Evolutionary conservation across 2,888 invertebrate species (phyloP).

Genomic region (Lasioglossum vierecki): DNA sequence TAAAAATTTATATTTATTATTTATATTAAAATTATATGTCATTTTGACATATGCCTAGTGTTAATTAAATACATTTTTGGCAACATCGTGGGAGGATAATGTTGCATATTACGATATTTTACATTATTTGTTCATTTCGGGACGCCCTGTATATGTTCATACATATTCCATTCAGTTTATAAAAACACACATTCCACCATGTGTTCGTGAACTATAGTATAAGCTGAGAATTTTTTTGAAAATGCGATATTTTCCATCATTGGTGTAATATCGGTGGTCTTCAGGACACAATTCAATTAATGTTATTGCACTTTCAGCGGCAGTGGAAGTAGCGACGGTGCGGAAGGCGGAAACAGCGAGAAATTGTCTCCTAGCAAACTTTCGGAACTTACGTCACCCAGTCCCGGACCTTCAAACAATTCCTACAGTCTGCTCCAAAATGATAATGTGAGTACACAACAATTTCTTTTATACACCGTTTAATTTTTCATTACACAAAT

Average conservation of each 20-base stretch:
- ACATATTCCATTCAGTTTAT: no score
- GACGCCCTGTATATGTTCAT: no score
- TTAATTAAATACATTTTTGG: no score
- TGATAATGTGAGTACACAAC: slow-evolving; percentile 78
- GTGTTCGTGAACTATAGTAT: not conserved
- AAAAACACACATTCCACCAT: not conserved
- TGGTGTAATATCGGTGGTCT: not conserved
- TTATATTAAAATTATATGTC: no score
- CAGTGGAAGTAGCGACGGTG: slow-evolving; percentile 87
- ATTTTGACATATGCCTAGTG: no score
- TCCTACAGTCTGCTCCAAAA: slow-evolving; percentile 80
- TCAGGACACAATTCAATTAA: slow-evolving; percentile 20
- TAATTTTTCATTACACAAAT: not conserved
- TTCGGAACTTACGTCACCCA: slow-evolving; percentile 80
- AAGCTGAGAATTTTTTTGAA: not conserved
- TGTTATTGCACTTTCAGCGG: slow-evolving; percentile 83
- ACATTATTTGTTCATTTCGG: no score
- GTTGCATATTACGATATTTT: not conserved
- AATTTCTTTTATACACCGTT: not conserved
- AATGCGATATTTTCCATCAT: not conserved
- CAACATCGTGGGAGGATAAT: no score
- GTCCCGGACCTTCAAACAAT: slow-evolving; percentile 81
- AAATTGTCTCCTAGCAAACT: slow-evolving; percentile 82
- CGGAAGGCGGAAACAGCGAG: slow-evolving; percentile 82
- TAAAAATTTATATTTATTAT: no score